These are phyloP conservation scores for Luscinia luscinia DNA, from an alignment of 2,797 vertebrate species.

Conservation along the genomic window DNA sequence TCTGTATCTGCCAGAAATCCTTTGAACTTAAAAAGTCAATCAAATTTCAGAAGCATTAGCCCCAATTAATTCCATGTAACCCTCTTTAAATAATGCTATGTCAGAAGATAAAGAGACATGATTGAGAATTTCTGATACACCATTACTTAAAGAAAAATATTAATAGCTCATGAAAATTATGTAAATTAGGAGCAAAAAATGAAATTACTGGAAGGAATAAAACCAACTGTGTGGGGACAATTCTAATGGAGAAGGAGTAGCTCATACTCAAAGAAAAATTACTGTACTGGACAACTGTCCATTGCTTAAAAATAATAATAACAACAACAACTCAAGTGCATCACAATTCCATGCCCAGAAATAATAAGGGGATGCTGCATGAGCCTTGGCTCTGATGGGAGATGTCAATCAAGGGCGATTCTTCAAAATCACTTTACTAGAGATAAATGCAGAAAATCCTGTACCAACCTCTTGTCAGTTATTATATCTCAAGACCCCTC, in stretches of 20 bases:
- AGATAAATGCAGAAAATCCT: not conserved
- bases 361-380: not conserved
- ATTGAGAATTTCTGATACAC: not conserved
- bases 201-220: not conserved
- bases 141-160: not conserved
- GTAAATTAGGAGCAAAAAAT: not conserved
- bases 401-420: not conserved
- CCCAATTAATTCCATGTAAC: not conserved
- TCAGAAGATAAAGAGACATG: not conserved
- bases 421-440: not conserved
- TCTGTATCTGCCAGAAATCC: not conserved
- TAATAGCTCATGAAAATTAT: not conserved
- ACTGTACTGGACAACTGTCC: not conserved
- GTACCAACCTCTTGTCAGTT: not conserved
- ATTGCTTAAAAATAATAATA: not conserved
- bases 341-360: not conserved
- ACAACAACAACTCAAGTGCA: not conserved
- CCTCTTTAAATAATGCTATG: not conserved
- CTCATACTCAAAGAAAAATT: not conserved
- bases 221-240: not conserved
- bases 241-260: not conserved
- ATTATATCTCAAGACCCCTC: not conserved
- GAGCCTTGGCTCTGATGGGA: not conserved
- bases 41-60: not conserved
- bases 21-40: not conserved